A percentile compares a stretch with the other conserved stretches of the same genome.
These are phyloP conservation scores for Anthrax anthrax DNA, from an alignment of 2,888 invertebrate genomes.

Conservation along the genomic window DNA sequence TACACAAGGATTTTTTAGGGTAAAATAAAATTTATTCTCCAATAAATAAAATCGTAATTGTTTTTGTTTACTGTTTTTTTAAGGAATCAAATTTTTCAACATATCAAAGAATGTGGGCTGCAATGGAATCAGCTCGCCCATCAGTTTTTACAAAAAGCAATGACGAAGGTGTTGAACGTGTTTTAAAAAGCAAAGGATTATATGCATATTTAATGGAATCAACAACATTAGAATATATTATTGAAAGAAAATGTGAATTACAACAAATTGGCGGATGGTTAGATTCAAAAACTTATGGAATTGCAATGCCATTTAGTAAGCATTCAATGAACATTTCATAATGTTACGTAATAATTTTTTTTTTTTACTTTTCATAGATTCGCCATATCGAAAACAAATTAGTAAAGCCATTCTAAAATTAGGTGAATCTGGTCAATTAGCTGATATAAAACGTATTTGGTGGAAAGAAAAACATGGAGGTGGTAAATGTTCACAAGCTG, in stretches of 20 bases:
- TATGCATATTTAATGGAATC: conserved; percentile 98
- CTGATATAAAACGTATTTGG: conserved; percentile 77
- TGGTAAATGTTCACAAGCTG: conserved; percentile 21
- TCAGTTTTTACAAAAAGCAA: conserved; percentile 71
- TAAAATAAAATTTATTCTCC: conserved; percentile 33
- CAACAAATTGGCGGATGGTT: conserved; percentile 68
- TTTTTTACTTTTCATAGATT: conserved; percentile 38
- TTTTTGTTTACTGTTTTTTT: neutral
- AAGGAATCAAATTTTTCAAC: conserved; percentile 78
- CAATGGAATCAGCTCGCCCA: conserved; percentile 74
- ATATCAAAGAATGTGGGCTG: conserved; percentile 84
- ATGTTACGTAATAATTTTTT: neutral
- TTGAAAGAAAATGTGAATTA: conserved; percentile 72
- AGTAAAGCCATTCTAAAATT: conserved; percentile 80
- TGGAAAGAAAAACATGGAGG: conserved; percentile 60
- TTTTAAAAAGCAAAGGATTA: conserved; percentile 56
- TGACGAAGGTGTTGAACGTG: conserved; percentile 75
- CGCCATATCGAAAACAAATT: conserved; percentile 63
- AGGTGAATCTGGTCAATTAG: conserved; percentile 75
- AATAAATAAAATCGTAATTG: too few species aligned
- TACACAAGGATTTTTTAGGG: conserved; percentile 81
- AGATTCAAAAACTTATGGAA: conserved; percentile 87
- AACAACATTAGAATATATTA: conserved; percentile 82
- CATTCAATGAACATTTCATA: conserved; percentile 16
- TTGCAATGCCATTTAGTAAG: conserved; percentile 83